Conservation (phyloP, 1,140 invertebrate genomes). For the Heliconius hewitsoni region DNA sequence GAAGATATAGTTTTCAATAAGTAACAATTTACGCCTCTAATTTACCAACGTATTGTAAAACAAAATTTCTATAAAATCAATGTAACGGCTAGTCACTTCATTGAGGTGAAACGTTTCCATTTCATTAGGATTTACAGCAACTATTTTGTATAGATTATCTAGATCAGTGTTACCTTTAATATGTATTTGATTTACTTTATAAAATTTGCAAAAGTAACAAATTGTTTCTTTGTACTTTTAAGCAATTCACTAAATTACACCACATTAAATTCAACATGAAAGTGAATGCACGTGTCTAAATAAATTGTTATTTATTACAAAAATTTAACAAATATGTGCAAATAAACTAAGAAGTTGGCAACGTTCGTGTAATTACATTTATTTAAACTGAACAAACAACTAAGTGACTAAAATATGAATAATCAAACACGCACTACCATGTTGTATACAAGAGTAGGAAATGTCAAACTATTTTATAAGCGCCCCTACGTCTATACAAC, state of each 20-base stretch:
- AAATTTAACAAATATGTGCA: conserved; percentile 81
- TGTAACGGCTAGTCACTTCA: conserved; percentile 60
- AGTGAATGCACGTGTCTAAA: conserved; percentile 71
- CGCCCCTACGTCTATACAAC: conserved; percentile 52
- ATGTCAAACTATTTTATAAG: conserved; percentile 53
- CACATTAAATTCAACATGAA: conserved; percentile 78
- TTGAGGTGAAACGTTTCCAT: conserved; percentile 62
- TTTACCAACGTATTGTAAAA: conserved; percentile 58
- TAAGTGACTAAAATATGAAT: conserved; percentile 78
- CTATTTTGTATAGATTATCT: conserved; percentile 78
- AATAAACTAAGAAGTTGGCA: conserved; percentile 81
- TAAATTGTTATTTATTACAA: conserved; percentile 80
- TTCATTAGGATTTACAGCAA: conserved; percentile 74
- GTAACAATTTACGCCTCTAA: conserved; percentile 76
- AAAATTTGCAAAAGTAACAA: conserved; percentile 83
- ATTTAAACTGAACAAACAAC: conserved; percentile 77
- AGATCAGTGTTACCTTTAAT: conserved; percentile 70
- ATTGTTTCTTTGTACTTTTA: conserved; percentile 82
- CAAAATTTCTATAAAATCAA: conserved; percentile 69
- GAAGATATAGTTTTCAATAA: conserved; percentile 74
- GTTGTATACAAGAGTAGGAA: conserved; percentile 48
- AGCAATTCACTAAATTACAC: conserved; percentile 83
- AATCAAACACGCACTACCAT: conserved; percentile 68
- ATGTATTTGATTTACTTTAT: conserved; percentile 79
- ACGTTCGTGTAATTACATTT: conserved; percentile 77